These are phyloP conservation scores for Octodonta nipae DNA, from an alignment of 2,888 invertebrate genomes.

Conservation along the genomic window DNA sequence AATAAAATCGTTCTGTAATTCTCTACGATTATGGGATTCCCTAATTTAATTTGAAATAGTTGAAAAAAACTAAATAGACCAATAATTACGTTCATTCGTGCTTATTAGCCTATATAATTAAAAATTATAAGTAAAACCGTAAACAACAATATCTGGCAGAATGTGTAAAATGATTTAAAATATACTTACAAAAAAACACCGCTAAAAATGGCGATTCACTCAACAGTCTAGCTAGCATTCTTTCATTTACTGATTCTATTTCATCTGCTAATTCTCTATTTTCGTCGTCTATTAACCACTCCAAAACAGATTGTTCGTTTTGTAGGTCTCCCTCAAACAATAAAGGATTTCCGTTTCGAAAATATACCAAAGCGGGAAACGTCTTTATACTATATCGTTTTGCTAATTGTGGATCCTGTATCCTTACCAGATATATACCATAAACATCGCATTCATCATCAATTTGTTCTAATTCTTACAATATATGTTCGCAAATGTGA, in stretches of 20 bases:
- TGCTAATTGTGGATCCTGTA: constrained; percentile 71
- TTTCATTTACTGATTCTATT: constrained; percentile 81
- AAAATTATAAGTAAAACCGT: too few relatives aligned
- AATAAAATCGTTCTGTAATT: too few relatives aligned
- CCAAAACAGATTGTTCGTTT: constrained; percentile 80
- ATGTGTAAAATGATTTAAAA: too few relatives aligned
- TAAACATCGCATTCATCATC: constrained; percentile 86
- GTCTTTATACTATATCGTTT: constrained; percentile 84
- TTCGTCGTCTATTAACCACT: constrained; percentile 87
- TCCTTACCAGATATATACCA: constrained; percentile 86
- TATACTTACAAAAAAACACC: constrained; percentile 78
- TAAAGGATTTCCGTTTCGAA: constrained; percentile 76
- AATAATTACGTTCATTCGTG: too few relatives aligned
- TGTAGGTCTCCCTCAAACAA: constrained; percentile 83
- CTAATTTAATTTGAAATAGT: too few relatives aligned
- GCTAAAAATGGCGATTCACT: constrained; percentile 77
- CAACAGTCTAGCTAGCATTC: constrained; percentile 75
- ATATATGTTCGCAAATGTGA: constrained; percentile 79
- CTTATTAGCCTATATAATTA: too few relatives aligned
- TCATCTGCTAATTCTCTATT: constrained; percentile 86
- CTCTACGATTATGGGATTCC: too few relatives aligned
- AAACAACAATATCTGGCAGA: too few relatives aligned
- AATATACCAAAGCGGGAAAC: constrained; percentile 82
- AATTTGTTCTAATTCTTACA: constrained; percentile 75
- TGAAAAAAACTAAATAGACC: too few relatives aligned